A percentile compares a stretch with the other conserved stretches of the same genome.
Conservation (phyloP, 2,113 vertebrate species). For the Rhinoptilus africanus region DNA sequence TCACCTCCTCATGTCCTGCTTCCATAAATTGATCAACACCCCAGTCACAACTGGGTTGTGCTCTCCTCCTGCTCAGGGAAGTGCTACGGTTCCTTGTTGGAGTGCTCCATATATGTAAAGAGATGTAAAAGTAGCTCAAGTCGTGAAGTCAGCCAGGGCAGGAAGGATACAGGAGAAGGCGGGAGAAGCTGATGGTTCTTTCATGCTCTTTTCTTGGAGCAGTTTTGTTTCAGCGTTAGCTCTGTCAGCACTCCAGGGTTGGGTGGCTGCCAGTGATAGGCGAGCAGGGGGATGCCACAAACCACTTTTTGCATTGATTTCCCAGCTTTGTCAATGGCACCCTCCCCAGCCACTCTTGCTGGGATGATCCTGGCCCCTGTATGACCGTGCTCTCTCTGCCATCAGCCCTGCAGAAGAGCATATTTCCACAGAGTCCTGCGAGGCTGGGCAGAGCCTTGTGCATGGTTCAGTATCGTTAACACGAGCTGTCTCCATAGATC, state of each 20-base stretch:
- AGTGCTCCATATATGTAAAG: neutral
- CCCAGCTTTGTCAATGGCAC: neutral
- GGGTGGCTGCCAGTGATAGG: neutral
- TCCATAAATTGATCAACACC: neutral
- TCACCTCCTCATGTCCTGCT: neutral
- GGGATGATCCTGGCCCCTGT: neutral
- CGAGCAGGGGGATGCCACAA: neutral
- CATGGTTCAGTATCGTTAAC: neutral
- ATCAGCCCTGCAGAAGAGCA: neutral
- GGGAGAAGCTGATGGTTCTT: neutral
- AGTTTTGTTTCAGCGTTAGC: neutral
- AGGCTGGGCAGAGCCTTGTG: neutral
- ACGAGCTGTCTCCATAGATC: neutral
- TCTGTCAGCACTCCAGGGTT: neutral
- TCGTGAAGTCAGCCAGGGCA: neutral
- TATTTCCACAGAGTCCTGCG: neutral
- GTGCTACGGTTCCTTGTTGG: neutral
- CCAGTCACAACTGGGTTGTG: neutral
- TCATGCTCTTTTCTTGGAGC: neutral
- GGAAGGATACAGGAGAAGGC: neutral
- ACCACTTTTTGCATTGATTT: neutral
- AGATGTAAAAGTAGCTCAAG: neutral
- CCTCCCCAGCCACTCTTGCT: neutral
- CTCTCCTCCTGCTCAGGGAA: neutral
- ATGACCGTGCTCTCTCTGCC: fast-evolving